Evolutionary conservation across 2,113 vertebrate genomes (phyloP).

Genomic region (Uropsilus gracilis): DNA sequence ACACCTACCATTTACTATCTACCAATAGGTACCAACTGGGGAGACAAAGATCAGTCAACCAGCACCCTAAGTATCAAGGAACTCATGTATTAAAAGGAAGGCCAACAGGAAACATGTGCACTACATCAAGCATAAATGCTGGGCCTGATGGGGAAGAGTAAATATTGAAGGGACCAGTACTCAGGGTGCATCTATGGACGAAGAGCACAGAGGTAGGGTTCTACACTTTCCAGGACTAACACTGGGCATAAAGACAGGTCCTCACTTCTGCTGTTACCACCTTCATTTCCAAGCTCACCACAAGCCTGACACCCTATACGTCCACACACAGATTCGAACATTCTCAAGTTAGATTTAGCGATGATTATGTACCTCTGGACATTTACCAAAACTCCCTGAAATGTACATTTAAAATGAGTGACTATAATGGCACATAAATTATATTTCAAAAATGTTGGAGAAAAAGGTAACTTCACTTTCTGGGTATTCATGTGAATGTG

Average conservation of each 20-base stretch:
- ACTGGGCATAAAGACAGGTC: background rate
- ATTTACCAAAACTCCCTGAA: background rate
- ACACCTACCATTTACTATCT: background rate
- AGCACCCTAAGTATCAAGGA: background rate
- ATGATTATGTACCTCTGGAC: background rate
- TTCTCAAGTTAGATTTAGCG: background rate
- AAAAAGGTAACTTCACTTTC: background rate
- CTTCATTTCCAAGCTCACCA: background rate
- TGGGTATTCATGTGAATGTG: background rate
- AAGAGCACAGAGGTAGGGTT: background rate
- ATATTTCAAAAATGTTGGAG: background rate
- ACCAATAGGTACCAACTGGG: background rate
- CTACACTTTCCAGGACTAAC: background rate
- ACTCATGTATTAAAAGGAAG: background rate
- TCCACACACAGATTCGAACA: background rate
- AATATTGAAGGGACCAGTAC: background rate
- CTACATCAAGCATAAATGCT: background rate
- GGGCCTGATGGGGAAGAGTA: background rate
- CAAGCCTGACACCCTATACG: background rate
- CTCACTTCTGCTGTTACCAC: no score
- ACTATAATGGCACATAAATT: background rate
- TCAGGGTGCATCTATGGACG: no score
- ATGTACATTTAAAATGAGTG: background rate
- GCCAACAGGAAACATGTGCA: background rate
- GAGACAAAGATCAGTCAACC: background rate